Evolutionary conservation across 2,797 vertebrate genomes (phyloP), one percentile per base, ranked within the genome.

Genomic region (Glyptemys insculpta): DNA sequence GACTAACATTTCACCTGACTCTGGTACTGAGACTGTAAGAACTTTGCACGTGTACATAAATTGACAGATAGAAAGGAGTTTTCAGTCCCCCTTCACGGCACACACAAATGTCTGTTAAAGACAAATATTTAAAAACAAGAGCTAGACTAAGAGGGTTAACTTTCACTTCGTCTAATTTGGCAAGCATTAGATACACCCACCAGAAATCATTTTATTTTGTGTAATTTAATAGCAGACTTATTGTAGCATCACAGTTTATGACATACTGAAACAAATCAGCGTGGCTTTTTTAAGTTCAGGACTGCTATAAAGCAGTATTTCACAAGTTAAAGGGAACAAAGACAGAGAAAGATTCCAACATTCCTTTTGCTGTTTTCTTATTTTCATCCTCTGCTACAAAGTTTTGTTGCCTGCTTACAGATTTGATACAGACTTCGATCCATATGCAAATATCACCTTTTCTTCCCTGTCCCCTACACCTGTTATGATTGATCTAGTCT

Each of bases 61-160:
- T 96, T 97, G 98, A 97, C 97, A 98, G 98, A 98, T 98, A 98
- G 98, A 98, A 98, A 98, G 96, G 96, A 98, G 97, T 98, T 98
- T 98, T 97, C 97, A 97, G 97, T 97, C 97, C 97, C 97, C 95
- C 91, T 91, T 98, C 97, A 97, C 95, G 89, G 93, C 95, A 95
- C 96, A 96, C 97, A 88, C 94, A 98, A 98, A 98, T 98, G 98
- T 98, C 98, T 98, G 98, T 98, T 98, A 97, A 97, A 98, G 98
- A 97, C 98, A 98, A 98, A 98, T 98, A 98, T 98, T 98, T 98
- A 98, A 98, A 98, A 98, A 98, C 98, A 98, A 97, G 97, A 98
- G 98, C 97, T 97, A 98, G 97, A 97, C 98, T 93, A 97, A 98
- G 97, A 98, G 97, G 97, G 97, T 97, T 98, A 96, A 97, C 97